Evolutionary conservation across 2,888 invertebrate species (phyloP), one percentile per base, ranked within the genome.

Genomic region (Boloria euphrosyne): DNA sequence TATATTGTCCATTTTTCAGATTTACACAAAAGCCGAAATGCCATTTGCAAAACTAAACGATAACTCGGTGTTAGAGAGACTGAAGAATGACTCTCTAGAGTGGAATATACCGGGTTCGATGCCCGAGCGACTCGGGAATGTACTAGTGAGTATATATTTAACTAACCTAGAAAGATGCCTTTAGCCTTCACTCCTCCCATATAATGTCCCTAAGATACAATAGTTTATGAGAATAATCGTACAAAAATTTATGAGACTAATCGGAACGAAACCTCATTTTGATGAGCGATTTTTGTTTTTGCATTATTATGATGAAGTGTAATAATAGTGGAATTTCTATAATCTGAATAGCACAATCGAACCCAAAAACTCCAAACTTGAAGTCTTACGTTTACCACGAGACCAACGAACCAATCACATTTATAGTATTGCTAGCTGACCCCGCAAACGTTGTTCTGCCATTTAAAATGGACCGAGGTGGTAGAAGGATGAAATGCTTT

Each of bases 11-110:
- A 53, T 17, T 59, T 22, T 72, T 1, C 77, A 92, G 93, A 92
- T 93, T 2, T 92, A 90, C 75, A 90, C 90, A 13, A 92, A 92
- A 78, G 92, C 89, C 0, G 92, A 93, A 73, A 75, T 92, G 18
- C 93, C 93, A 0, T 93, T 93, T 79, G 93, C 94, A 14, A 95
- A 95, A 75, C 85, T 95, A 73, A 95, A 95, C 74, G 97, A 97
- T 80, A 96, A 95, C 67, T 95, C 95, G 0, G 95, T 97, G 14
- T 72, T 96, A 52, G 88, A 92, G 58, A 92, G 94, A 66, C 84
- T 96, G 17, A 95, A 95, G 82, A 87, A 90, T 10, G 94, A 94
- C 63, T 89, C 94, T 0, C 86, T 96, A 50, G 93, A 94, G 70
- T 96, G 96, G 96, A 93, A 93, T 71, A 85, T 94, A 13, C 95